A percentile compares a stretch with the other conserved stretches of the same genome.
Conservation (phyloP, 2,113 vertebrate genomes). For the Mesoclemmys tuberculata region DNA sequence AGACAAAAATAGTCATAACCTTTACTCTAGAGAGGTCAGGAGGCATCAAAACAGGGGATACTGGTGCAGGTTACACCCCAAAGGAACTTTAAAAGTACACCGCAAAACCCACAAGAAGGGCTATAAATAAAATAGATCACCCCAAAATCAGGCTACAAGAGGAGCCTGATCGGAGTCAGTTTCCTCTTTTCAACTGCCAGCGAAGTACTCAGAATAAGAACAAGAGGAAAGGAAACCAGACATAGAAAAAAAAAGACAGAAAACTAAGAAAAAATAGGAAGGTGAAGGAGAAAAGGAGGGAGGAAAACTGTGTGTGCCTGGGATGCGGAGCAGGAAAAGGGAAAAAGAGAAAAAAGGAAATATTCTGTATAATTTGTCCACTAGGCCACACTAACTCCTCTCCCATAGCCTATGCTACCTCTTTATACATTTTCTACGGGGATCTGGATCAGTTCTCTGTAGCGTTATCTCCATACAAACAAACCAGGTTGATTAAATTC, state of each 20-base stretch:
- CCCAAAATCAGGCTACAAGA: too few relatives aligned
- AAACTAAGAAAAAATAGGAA: not conserved
- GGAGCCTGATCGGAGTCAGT: fast-evolving
- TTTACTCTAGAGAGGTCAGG: too few relatives aligned
- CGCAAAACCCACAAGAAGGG: too few relatives aligned
- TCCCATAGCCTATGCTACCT: constrained; percentile 32
- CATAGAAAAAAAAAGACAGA: not conserved
- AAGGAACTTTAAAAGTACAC: too few relatives aligned
- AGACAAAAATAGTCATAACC: too few relatives aligned
- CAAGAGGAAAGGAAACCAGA: not conserved
- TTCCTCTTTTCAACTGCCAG: not conserved
- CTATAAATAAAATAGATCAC: too few relatives aligned
- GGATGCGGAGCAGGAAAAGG: not conserved
- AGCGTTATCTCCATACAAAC: not conserved
- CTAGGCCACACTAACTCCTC: not conserved
- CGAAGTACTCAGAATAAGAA: not conserved
- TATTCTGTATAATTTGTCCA: not conserved
- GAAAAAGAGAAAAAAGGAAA: fast-evolving
- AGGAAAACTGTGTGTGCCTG: not conserved
- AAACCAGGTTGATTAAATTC: constrained; percentile 43
- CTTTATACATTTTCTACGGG: not conserved
- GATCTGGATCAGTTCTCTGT: not conserved
- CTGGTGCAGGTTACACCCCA: too few relatives aligned
- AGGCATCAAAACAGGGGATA: too few relatives aligned
- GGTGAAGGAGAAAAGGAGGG: not conserved